A percentile compares a stretch with the other conserved stretches of the same genome.
Conservation (phyloP, 2,888 invertebrate genomes). For the Leptinotarsa rubiginosa region DNA sequence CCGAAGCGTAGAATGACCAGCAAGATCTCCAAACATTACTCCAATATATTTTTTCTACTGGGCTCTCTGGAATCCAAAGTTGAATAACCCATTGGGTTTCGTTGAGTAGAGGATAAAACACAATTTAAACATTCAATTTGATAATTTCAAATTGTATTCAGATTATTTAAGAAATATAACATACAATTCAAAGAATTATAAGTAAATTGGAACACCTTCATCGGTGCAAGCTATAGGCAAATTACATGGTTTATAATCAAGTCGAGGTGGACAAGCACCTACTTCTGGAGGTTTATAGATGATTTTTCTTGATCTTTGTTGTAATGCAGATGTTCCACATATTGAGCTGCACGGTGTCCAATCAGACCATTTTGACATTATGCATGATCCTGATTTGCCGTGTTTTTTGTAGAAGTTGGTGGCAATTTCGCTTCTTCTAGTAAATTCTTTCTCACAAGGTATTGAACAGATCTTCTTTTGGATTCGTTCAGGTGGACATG, state of each 20-base stretch:
- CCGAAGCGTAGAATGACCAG: too few species aligned
- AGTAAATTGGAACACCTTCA: constrained; percentile 44
- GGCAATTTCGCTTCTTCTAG: constrained; percentile 50
- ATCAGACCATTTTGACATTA: constrained; percentile 66
- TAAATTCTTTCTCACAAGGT: constrained; percentile 24
- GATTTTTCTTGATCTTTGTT: constrained; percentile 69
- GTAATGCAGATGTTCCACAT: constrained; percentile 72
- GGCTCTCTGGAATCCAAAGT: too few species aligned
- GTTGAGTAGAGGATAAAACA: too few species aligned
- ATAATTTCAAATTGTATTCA: too few species aligned
- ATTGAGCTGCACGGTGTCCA: constrained; percentile 75
- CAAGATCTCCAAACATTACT: too few species aligned
- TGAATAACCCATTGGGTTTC: too few species aligned
- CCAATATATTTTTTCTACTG: too few species aligned
- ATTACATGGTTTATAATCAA: constrained; percentile 63
- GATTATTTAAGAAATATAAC: too few species aligned
- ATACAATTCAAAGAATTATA: not conserved
- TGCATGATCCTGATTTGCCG: constrained; percentile 56
- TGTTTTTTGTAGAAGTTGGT: not conserved
- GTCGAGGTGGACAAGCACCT: constrained; percentile 60
- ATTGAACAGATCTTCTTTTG: constrained; percentile 60
- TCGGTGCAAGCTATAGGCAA: constrained; percentile 53
- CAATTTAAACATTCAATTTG: too few species aligned
- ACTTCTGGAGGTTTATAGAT: constrained; percentile 60
- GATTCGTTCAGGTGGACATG: constrained; percentile 68